Percentiles rank a stretch among this genome's conserved stretches.
Conservation (phyloP, 2,888 invertebrate species). For the Lutraria lutraria region DNA sequence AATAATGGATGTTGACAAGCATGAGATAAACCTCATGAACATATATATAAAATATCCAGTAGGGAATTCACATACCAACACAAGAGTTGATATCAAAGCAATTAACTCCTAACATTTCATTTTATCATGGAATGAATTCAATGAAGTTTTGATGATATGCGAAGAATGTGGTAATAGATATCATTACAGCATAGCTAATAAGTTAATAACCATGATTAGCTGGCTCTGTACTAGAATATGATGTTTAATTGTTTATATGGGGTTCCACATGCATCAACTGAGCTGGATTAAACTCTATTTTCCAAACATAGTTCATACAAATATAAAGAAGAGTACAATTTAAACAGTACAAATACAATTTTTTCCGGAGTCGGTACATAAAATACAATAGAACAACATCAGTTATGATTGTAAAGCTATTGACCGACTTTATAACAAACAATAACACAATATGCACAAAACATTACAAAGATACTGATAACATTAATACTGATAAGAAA, state of each 20-base stretch:
- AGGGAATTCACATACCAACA: background rate
- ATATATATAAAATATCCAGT: background rate
- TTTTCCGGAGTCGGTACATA: too few relatives aligned
- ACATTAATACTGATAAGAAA: too few relatives aligned
- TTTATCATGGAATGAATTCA: background rate
- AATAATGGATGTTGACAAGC: too few relatives aligned
- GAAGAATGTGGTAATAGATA: background rate
- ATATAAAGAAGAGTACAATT: too few relatives aligned
- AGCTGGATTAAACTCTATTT: background rate
- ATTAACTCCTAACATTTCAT: background rate
- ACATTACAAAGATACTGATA: too few relatives aligned
- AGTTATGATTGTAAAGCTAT: too few relatives aligned
- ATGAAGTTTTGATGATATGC: conserved; percentile 11
- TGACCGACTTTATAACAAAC: too few relatives aligned
- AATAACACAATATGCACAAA: too few relatives aligned
- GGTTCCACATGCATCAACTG: background rate
- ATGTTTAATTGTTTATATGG: background rate
- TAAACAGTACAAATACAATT: too few relatives aligned
- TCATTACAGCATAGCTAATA: conserved; percentile 7
- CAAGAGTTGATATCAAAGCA: background rate
- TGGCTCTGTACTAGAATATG: background rate
- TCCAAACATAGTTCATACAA: background rate
- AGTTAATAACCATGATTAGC: background rate
- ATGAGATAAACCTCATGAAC: too few relatives aligned
- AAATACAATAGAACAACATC: too few relatives aligned